Conservation (phyloP, 2,113 vertebrate species). For the Coptodon bakossiorum region DNA sequence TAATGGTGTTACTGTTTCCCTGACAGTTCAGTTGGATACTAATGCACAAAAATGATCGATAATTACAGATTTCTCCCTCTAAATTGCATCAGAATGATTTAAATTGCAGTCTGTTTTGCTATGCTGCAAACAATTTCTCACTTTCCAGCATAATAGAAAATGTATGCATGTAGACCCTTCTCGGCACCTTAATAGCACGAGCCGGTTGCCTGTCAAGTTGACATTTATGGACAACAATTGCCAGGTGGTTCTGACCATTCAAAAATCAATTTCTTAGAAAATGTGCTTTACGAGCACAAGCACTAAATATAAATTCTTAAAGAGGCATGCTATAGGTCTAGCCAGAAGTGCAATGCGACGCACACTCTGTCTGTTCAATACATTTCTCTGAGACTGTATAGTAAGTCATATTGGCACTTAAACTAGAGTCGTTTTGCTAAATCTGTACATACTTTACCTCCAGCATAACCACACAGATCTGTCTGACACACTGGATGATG, state of each 20-base stretch:
- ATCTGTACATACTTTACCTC: conserved; percentile 80
- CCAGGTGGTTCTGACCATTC: background rate
- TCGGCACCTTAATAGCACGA: background rate
- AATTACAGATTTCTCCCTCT: background rate
- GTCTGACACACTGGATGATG: conserved; percentile 98
- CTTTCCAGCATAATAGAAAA: background rate
- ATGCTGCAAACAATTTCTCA: background rate
- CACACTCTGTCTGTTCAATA: background rate
- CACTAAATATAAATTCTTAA: background rate
- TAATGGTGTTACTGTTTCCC: background rate
- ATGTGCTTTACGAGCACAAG: background rate
- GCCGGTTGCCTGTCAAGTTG: background rate
- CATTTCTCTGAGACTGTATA: background rate
- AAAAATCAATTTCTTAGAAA: background rate
- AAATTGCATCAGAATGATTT: background rate
- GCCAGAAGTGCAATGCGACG: background rate
- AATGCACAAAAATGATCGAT: background rate
- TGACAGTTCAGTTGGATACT: background rate
- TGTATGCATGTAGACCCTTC: background rate
- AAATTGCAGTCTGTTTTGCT: background rate
- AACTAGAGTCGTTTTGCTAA: background rate
- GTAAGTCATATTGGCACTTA: background rate
- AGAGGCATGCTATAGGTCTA: background rate
- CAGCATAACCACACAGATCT: conserved; percentile 99
- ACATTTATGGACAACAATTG: background rate